Evolutionary conservation across 2,797 vertebrate genomes (phyloP).

Genomic region (Carapus acus): DNA sequence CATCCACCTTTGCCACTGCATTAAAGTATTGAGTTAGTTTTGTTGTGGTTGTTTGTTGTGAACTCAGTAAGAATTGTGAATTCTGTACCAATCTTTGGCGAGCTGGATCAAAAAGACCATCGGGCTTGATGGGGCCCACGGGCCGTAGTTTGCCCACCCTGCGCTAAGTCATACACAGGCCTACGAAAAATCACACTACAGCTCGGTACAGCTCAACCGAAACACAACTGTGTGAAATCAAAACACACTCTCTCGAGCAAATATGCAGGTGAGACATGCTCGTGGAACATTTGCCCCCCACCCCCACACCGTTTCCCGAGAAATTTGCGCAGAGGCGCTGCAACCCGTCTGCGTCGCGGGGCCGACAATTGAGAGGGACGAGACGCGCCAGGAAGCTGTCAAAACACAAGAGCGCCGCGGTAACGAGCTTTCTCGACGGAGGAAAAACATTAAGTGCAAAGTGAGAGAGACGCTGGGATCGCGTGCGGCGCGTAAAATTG

Average conservation of each 20-base stretch:
- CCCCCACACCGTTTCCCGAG: constrained; percentile 33
- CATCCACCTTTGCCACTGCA: too few relatives aligned
- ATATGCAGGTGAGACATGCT: constrained; percentile 35
- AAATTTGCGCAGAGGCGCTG: constrained; percentile 43
- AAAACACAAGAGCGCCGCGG: constrained; percentile 40
- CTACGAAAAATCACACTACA: too few relatives aligned
- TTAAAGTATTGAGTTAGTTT: too few relatives aligned
- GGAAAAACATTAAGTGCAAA: constrained; percentile 32
- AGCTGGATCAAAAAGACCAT: too few relatives aligned
- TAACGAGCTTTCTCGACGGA: constrained; percentile 42
- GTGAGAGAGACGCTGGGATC: constrained; percentile 15
- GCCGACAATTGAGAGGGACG: constrained; percentile 29
- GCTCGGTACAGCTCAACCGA: neutral
- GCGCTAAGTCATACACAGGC: too few relatives aligned
- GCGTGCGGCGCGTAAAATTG: constrained; percentile 19
- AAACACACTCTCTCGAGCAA: constrained; percentile 18
- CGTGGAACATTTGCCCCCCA: constrained; percentile 36
- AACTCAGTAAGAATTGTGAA: too few relatives aligned
- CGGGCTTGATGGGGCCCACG: too few relatives aligned
- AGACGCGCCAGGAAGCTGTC: constrained; percentile 43
- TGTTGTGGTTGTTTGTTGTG: too few relatives aligned
- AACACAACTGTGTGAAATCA: too few relatives aligned
- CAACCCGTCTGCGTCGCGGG: constrained; percentile 23
- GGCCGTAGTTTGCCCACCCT: too few relatives aligned
- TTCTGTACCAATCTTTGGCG: too few relatives aligned